Base-by-base conservation (phyloP, 2,797 vertebrate species). In the Parotocinclus haroldoi region DNA sequence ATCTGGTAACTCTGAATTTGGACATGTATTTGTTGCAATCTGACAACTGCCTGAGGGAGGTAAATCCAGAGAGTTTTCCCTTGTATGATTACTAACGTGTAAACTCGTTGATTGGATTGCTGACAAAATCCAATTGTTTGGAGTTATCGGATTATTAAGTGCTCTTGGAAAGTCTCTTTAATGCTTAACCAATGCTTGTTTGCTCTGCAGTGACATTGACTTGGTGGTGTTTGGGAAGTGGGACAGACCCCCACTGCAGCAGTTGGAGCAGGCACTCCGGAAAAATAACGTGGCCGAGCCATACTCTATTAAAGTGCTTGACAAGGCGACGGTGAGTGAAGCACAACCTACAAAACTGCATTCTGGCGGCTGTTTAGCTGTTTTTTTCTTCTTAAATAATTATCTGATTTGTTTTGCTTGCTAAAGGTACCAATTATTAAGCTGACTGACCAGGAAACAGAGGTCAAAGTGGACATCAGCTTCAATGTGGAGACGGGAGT, bases 381-480 rank as follows among this genome's bases (percentile, higher is more conserved):
- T 13, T n/a, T 51, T 40, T 14, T n/a, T 51, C 18, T 14, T 9
- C 9, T 40, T 39, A 7, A 53, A 13, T 42, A 16, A 1, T 37
- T 10, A n/a, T 27, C 27, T 27, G 27, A n/a, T n/a, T n/a, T 27
- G 27, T 27, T 27, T 27, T 2, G 27, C 27, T 27, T 27, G 27
- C 17, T 19, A 38, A 58, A 99, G 96, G 96, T 99, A 80, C 96
- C 96, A 69, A 99, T 99, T 83, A 98, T 99, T 83, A 99, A 99
- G 81, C 91, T 99, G 77, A 98, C 95, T 1, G 96, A 99, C 87
- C 94, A 93, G 88, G 93, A 96, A 86, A 98, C 96, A 0, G 96
- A 99, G 64, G 95, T 99, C 44, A 99, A 98, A 87, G 96, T 99
- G 63, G 96, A 99, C 89, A 98, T 99, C 86, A 98, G 96, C 84